Base-by-base conservation (phyloP, 2,113 vertebrate species). In the Apeltes quadracus region DNA sequence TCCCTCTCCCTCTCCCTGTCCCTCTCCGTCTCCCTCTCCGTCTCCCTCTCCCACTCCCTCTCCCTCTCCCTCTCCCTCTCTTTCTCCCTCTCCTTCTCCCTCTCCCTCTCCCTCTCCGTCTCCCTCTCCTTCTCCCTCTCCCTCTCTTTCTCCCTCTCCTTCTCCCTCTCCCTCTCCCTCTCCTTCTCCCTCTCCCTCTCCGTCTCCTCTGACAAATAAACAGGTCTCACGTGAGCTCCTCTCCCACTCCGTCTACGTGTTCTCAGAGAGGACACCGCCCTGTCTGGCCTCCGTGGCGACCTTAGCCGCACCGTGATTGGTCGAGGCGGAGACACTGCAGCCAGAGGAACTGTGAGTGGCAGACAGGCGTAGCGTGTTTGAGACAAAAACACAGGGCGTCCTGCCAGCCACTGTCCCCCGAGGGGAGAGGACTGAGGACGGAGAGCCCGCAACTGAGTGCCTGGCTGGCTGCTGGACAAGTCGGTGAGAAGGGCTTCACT, bases 361-460 rank as follows among this genome's bases (percentile, higher is more conserved):
- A 81, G 81, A 81, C 79, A 81, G 84, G 76, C 75, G 72, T 82
- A 79, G 78, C 78, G 65, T 86, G 88, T 87, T 83, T 83, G 67
- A 84, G 87, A 87, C 83, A 87, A 90, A 90, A 90, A 90, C 88
- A 85, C 72, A 69, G 82, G 90, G 90, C 82, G 61, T 51, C 69
- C 84, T 83, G 87, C 89, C 89, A 89, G 72, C 67, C 84, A 76
- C 73, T 70, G 86, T 87, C 82, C 86, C n/a, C 85, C 22, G 82
- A 82, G 81, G 81, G 74, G 25, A 22, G 80, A 83, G 66, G 67
- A 55, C 79, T 82, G 57, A 56, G 73, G 84, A 69, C 57, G 70
- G 58, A 76, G 75, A 78, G 73, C 74, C 61, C 16, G 46, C 36
- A 72, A n/a, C 65, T 58, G 81, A 87, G 82, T 50, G 72, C 56